phyloP scores from a whole-genome alignment of 2,888 invertebrate species.

The Aphidoletes aphidimyza region DNA sequence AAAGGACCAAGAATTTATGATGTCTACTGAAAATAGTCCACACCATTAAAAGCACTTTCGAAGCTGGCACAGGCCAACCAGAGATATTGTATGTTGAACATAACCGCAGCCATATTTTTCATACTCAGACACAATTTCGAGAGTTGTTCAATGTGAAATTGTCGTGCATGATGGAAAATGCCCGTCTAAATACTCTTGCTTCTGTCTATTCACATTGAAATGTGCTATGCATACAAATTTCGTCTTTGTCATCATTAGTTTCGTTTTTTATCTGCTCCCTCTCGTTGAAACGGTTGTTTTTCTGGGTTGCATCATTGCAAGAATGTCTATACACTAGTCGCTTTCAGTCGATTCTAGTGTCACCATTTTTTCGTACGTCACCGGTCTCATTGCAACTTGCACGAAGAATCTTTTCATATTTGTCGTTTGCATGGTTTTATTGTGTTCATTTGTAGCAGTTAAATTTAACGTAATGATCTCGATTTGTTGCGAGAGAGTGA shows the following conservation, averaged over 20 bases:
- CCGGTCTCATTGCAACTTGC: neutral
- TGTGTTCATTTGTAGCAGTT: slow-evolving; percentile 1
- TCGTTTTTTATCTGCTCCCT: neutral
- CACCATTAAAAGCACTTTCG: slow-evolving; percentile 3
- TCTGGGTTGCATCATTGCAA: neutral
- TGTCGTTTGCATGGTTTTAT: neutral
- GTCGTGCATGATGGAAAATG: slow-evolving; percentile 8
- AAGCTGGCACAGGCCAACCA: too few relatives aligned
- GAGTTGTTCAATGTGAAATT: neutral
- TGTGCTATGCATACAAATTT: slow-evolving; percentile 48
- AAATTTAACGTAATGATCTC: slow-evolving; percentile 45
- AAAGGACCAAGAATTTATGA: slow-evolving; percentile 12
- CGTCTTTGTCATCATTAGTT: neutral
- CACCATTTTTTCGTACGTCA: too few relatives aligned
- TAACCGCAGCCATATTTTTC: slow-evolving; percentile 4
- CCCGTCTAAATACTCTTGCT: slow-evolving; percentile 21
- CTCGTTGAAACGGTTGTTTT: neutral
- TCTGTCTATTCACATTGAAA: slow-evolving; percentile 10
- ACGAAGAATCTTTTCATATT: slow-evolving; percentile 13
- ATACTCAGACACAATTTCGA: neutral
- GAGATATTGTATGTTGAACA: neutral
- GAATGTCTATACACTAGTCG: neutral
- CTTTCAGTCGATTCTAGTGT: neutral
- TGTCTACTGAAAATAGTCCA: neutral
- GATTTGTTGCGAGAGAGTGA: slow-evolving; percentile 2